Percentiles rank a stretch among this genome's conserved stretches.
phyloP scores from a whole-genome alignment of 2,797 vertebrate genomes.

The Anguilla obscura region DNA sequence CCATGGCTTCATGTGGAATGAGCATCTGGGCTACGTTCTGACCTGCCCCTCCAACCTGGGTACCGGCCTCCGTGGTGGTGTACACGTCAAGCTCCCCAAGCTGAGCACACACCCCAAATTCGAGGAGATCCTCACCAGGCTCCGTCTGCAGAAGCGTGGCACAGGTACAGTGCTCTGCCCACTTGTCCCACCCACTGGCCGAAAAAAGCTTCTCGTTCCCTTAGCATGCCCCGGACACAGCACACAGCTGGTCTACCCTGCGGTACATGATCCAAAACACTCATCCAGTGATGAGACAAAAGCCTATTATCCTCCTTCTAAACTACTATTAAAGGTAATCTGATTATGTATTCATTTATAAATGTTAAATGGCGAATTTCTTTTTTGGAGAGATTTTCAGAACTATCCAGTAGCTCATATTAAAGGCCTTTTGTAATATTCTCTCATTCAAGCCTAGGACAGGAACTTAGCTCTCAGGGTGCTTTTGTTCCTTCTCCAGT shows the following conservation, averaged over 20 bases:
- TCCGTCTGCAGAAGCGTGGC: constrained; percentile 84
- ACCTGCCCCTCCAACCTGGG: constrained; percentile 86
- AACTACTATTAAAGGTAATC: not conserved
- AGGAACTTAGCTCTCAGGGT: too few relatives aligned
- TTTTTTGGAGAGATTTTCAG: not conserved
- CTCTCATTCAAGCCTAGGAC: too few relatives aligned
- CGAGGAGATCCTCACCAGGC: constrained; percentile 78
- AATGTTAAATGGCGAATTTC: not conserved
- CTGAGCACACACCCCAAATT: constrained; percentile 85
- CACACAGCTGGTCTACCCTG: too few relatives aligned
- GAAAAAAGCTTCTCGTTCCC: not conserved
- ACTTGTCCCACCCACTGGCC: not conserved
- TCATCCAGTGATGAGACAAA: too few relatives aligned
- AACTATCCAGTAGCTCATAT: not conserved
- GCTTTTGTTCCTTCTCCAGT: too few relatives aligned
- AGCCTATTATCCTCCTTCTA: too few relatives aligned
- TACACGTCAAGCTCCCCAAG: constrained; percentile 79
- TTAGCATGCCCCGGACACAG: too few relatives aligned
- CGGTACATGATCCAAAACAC: too few relatives aligned
- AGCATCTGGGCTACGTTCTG: constrained; percentile 81
- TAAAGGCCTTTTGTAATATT: too few relatives aligned
- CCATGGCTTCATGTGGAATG: constrained; percentile 83
- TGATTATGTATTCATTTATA: not conserved
- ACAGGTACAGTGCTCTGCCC: constrained; percentile 68
- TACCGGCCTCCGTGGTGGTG: constrained; percentile 80